Base-by-base conservation (phyloP, 2,797 vertebrate genomes). In the Hyperoplus lanceolatus region DNA sequence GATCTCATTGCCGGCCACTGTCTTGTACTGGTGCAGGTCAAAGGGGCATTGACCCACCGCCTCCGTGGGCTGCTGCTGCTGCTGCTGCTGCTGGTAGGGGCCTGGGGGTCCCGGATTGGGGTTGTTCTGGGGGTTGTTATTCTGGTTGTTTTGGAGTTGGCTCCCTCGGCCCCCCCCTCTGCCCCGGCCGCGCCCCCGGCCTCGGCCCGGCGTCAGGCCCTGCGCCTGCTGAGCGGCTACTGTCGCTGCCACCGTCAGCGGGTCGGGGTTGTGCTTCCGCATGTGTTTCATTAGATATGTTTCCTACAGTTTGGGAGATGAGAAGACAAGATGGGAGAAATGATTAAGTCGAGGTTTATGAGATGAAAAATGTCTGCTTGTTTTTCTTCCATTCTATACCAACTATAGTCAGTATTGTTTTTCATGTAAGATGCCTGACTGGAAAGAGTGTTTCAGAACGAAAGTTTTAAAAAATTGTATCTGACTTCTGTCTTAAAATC, bases 281-380 rank as follows among this genome's bases (percentile, higher is more conserved):
- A 99, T 99, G 93, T 99, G 98, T 95, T 99, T 99, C 98, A 99
- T 99, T 92, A 99, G 95, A 93, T 99, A 99, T 0, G 97, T 99
- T 92, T 99, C 93, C 93, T 94, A 21, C 8, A 72, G 77, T 29
- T 6, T 63, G 46, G 74, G 56, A 57, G 13, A 43, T 3, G 73
- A 38, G 41, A 3, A 56, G 39, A 77, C 6, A 14, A 49, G 63
- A 75, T 9, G 55, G 2, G 9, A 63, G 13, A 45, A 41, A 36
- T 42, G 10, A 5, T 43, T 50, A 13, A 39, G 15, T 45, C 13
- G 60, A 29, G 7, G 15, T 42, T 38, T 3, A 0, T 49, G 36
- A n/a, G 13, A 49, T 9, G 36, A 49, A 64, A 50, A 41, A 36
- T 42, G 15, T 3, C 46, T 43, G 21, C 5, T 43, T 66, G 18